Evolutionary conservation across 2,888 invertebrate species (phyloP), one percentile per base, ranked within the genome.

Genomic region (Dolichopus griseipennis): DNA sequence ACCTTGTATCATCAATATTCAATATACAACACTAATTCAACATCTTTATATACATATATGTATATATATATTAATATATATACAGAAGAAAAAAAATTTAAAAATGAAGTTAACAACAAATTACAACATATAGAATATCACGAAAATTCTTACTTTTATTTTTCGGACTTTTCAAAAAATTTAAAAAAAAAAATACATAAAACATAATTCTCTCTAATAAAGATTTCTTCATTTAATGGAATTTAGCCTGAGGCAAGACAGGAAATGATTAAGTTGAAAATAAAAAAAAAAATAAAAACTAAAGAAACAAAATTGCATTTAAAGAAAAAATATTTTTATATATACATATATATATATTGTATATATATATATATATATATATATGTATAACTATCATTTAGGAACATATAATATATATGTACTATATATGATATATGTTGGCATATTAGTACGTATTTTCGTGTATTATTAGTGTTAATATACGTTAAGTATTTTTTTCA

Each of bases 231-330:
- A 6, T 52, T 52, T 52, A 52, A 52, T 52, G 52, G 52, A 52
- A 52, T 18, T 52, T 18, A 52, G 18, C 52, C 52, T 52, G 52
- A 18, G 52, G 52, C 52, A 52, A 52, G 52, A 52, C 52, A 52
- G 52, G 52, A 52, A 52, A 52, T 52, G 52, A 52, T 52, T 52
- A 52, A 52, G 52, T 52, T 52, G 15, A 52, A 52, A n/a, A n/a
- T 4, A 52, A 52, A 52, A 52, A 43, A 43, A 4, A 12, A 52
- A 52, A 27, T 4, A 27, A 27, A 4, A 27, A 4, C 27, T 27
- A 27, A 27, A 27, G 27, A 27, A 12, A 18, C 2, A 52, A 52
- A 52, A 52, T 52, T 18, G 18, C 52, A 52, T 52, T 52, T 52
- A 18, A 52, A 52, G 15, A 52, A 18, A 18, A 52, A n/a, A n/a